Evolutionary conservation across 92 coral and sea anemone genomes (phyloP).

Genomic region (Micromussa lordhowensis): DNA sequence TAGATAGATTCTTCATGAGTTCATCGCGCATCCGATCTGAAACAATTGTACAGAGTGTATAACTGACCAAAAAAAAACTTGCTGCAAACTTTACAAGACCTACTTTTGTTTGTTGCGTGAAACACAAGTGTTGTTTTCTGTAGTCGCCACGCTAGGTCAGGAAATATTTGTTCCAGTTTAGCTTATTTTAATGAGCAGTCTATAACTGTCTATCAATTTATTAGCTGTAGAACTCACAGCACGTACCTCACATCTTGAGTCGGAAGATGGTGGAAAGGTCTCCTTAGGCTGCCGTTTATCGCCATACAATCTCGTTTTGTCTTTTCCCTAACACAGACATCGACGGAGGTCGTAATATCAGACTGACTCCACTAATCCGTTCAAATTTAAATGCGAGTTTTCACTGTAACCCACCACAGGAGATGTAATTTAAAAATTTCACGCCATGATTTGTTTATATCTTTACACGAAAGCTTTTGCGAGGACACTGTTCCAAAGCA

Average conservation of each 20-base stretch:
- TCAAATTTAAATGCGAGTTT: not conserved
- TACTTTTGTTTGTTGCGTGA: not conserved
- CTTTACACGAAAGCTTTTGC: not conserved
- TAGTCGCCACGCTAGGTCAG: not conserved
- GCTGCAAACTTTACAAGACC: not conserved
- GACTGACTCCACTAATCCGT: not conserved
- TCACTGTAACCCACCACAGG: not conserved
- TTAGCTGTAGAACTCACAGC: not conserved
- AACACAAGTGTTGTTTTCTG: not conserved
- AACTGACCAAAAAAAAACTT: not conserved
- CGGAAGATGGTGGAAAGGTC: not conserved
- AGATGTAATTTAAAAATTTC: not conserved
- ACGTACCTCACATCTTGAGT: slow-evolving; percentile 13
- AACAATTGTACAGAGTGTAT: not conserved
- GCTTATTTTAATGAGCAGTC: not conserved
- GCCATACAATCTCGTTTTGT: not conserved
- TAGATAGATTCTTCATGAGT: not conserved
- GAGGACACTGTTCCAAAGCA: not conserved
- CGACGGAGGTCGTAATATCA: not conserved
- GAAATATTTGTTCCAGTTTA: not conserved
- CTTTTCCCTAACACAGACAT: not conserved
- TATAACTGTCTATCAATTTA: not conserved
- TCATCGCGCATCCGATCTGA: not conserved
- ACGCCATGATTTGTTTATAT: not conserved
- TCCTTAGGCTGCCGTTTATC: not conserved